phyloP scores from a whole-genome alignment of 2,888 invertebrate genomes.

The Clostera curtula region DNA sequence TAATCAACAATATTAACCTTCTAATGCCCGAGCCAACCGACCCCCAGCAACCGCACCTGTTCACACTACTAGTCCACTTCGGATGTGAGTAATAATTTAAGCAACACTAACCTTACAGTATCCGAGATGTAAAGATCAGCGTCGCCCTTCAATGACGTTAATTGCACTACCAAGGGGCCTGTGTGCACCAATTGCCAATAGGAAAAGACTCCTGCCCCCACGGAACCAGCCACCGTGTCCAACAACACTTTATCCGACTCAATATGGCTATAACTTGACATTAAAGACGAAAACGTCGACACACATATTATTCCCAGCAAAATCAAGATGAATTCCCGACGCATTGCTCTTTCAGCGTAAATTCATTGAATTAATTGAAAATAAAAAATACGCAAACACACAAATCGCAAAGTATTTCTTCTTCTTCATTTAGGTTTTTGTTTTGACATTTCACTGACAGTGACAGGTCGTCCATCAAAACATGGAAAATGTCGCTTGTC shows the following conservation, averaged over 20 bases:
- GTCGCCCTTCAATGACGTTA: conserved; percentile 53
- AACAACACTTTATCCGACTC: conserved; percentile 47
- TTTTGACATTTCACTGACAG: too few relatives aligned
- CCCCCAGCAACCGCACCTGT: too few relatives aligned
- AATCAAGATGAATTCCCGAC: conserved; percentile 52
- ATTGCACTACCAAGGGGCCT: conserved; percentile 50
- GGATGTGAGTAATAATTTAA: not conserved
- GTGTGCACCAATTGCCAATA: conserved; percentile 61
- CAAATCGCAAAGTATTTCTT: too few relatives aligned
- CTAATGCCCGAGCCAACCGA: too few relatives aligned
- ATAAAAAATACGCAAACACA: not conserved
- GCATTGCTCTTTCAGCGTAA: conserved; percentile 31
- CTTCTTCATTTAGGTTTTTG: too few relatives aligned
- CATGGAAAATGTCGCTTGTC: too few relatives aligned
- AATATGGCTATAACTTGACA: conserved; percentile 40
- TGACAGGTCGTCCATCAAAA: too few relatives aligned
- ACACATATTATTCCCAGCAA: conserved; percentile 52
- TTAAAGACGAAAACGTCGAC: conserved; percentile 48
- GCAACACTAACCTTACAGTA: conserved; percentile 41
- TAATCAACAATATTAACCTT: too few relatives aligned
- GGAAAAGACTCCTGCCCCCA: conserved; percentile 61
- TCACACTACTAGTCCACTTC: too few relatives aligned
- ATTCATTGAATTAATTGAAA: conserved; percentile 2
- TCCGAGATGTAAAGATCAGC: conserved; percentile 64
- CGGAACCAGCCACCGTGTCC: conserved; percentile 50